These are phyloP conservation scores for Entomyzon cyanotis DNA, from an alignment of 2,113 vertebrate genomes.

Conservation along the genomic window DNA sequence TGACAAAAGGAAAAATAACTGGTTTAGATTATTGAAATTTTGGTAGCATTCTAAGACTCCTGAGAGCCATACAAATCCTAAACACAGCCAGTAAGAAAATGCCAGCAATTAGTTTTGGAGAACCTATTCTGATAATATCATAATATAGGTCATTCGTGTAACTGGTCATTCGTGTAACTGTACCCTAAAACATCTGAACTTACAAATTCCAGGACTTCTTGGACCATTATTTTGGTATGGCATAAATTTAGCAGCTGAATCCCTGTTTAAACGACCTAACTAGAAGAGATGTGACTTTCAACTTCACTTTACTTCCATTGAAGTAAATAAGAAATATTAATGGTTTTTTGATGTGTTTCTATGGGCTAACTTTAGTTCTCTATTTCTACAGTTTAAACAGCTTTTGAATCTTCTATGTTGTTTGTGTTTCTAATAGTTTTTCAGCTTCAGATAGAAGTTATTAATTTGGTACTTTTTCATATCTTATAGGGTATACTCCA, in stretches of 20 bases:
- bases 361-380: background rate
- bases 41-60: background rate
- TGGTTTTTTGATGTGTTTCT: background rate
- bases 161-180: too few relatives aligned
- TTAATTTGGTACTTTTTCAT: background rate
- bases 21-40: background rate
- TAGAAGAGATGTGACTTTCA: background rate
- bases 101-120: background rate
- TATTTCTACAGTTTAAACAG: background rate
- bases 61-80: background rate
- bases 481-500: background rate
- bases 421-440: background rate
- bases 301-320: background rate
- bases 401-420: background rate
- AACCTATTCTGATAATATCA: background rate
- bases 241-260: background rate
- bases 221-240: background rate
- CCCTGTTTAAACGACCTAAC: background rate
- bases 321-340: background rate
- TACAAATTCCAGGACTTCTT: background rate
- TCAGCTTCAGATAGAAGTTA: background rate
- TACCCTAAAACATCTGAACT: background rate
- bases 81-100: background rate
- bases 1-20: background rate
- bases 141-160: background rate